phyloP scores from a whole-genome alignment of 2,797 vertebrate genomes.

The Anguilla megastoma region DNA sequence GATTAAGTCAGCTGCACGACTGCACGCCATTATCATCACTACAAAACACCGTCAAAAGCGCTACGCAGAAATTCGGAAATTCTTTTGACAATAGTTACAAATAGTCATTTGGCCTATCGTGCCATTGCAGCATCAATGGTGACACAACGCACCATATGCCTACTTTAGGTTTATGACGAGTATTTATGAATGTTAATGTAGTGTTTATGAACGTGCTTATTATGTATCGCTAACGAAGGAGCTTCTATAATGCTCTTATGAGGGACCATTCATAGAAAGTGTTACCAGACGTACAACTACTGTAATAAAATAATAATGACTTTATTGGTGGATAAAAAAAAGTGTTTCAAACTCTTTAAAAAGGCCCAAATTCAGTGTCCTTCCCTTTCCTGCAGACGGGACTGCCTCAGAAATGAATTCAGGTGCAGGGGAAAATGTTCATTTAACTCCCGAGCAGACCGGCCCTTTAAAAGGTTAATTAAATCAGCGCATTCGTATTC shows the following conservation, averaged over 20 bases:
- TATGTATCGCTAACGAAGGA: neutral
- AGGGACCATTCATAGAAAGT: too few species aligned
- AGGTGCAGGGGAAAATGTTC: neutral
- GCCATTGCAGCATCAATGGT: neutral
- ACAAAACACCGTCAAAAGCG: neutral
- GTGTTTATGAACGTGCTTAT: neutral
- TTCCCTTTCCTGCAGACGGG: neutral
- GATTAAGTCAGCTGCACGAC: too few species aligned
- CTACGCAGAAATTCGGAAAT: neutral
- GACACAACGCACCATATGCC: neutral
- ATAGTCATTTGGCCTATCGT: neutral
- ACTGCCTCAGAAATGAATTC: neutral
- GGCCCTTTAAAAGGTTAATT: slow-evolving; percentile 14
- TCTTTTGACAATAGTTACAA: neutral
- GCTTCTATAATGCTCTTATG: too few species aligned
- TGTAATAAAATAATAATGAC: neutral
- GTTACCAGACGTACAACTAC: neutral
- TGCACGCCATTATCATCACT: too few species aligned
- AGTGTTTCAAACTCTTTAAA: neutral
- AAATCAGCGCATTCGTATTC: neutral
- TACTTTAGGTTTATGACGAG: neutral
- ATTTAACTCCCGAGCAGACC: slow-evolving; percentile 6
- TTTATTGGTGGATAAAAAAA: neutral
- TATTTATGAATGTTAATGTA: neutral
- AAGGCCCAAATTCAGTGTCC: neutral